phyloP scores from a whole-genome alignment of 92 coral and sea anemone species.

The Meandrina meandrites region DNA sequence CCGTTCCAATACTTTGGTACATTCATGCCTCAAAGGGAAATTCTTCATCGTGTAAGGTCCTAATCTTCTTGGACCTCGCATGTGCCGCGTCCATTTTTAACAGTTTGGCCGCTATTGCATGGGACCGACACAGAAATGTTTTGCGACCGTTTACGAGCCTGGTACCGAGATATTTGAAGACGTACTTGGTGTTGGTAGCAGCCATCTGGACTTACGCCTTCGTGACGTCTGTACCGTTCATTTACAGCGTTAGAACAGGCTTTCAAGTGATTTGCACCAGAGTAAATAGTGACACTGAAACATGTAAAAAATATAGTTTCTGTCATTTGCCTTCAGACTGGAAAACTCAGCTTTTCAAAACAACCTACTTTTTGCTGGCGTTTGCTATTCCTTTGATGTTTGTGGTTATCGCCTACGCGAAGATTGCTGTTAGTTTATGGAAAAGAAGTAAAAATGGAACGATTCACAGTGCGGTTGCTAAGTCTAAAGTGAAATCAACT shows the following conservation, averaged over 20 bases:
- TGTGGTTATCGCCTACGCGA: constrained; percentile 38
- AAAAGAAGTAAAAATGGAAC: constrained; percentile 44
- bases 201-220: constrained; percentile 34
- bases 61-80: neutral
- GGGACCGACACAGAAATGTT: constrained; percentile 26
- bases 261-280: neutral
- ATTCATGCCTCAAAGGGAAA: neutral
- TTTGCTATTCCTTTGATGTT: constrained; percentile 48
- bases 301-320: neutral
- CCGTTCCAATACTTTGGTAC: constrained; percentile 19
- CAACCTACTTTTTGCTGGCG: constrained; percentile 34
- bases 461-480: constrained; percentile 52
- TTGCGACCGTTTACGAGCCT: constrained; percentile 13
- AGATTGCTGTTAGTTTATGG: constrained; percentile 38
- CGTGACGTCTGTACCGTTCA: neutral
- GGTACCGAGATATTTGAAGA: neutral
- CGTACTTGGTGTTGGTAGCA: neutral
- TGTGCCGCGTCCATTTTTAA: constrained; percentile 8
- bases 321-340: constrained; percentile 18
- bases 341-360: constrained; percentile 26
- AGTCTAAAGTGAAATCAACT: constrained; percentile 41
- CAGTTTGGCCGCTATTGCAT: constrained; percentile 30
- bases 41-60: neutral
- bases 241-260: neutral
- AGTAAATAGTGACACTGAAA: neutral